These are phyloP conservation scores for Wiebesia pumilae DNA, from an alignment of 1,140 invertebrate species.

Conservation along the genomic window DNA sequence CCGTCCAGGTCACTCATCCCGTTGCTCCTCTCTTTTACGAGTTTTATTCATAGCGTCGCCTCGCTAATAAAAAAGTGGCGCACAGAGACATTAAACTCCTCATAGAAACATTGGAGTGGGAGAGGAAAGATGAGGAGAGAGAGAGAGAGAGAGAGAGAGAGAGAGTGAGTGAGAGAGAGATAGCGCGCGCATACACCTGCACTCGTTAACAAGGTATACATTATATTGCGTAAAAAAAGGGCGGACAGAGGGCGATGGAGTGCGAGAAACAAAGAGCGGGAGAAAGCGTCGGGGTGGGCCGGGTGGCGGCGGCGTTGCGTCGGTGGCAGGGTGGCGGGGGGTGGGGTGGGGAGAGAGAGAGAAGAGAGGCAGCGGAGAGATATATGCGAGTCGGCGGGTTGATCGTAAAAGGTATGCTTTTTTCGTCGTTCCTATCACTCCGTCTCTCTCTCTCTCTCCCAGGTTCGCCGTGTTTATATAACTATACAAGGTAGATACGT, in stretches of 20 bases:
- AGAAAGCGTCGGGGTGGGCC: too few species aligned
- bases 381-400: conserved; percentile 24
- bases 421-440: conserved; percentile 16
- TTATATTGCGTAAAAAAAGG: conserved; percentile 63
- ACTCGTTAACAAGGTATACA: conserved; percentile 62
- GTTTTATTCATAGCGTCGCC: conserved; percentile 65
- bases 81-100: conserved; percentile 63
- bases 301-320: too few species aligned
- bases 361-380: conserved; percentile 2
- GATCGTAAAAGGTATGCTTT: conserved; percentile 48
- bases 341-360: too few species aligned
- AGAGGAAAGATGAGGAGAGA: background rate
- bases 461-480: background rate
- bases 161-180: background rate
- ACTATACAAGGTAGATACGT: conserved; percentile 27
- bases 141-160: background rate
- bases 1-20: background rate
- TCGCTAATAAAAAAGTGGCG: conserved; percentile 65
- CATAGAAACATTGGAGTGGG: conserved; percentile 37
- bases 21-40: conserved; percentile 43
- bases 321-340: too few species aligned
- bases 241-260: background rate
- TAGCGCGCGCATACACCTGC: conserved; percentile 44
- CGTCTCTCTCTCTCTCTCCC: background rate
- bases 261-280: conserved; percentile 25